These are phyloP conservation scores for Sigmodon hispidus DNA, from an alignment of 2,113 vertebrate species.

Conservation along the genomic window DNA sequence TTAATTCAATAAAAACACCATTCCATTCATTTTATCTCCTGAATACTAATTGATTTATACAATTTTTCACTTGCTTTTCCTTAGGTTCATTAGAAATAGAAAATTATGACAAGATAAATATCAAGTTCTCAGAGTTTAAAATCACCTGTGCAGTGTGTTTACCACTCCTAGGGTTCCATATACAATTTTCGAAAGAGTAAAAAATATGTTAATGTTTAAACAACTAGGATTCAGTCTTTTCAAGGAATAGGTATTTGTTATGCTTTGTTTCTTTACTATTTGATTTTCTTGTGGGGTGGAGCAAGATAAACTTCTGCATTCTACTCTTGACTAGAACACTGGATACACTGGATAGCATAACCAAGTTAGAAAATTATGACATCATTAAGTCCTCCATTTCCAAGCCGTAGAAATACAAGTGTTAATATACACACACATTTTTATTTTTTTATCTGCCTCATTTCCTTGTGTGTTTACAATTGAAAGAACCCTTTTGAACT, in stretches of 20 bases:
- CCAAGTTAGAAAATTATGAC: neutral
- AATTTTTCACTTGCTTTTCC: neutral
- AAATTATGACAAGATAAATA: neutral
- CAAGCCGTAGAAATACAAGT: neutral
- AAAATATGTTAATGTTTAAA: neutral
- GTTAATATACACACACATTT: too few species aligned
- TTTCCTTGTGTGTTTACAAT: neutral
- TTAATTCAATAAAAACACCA: conserved; percentile 7
- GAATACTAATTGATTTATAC: neutral
- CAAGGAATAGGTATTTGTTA: neutral
- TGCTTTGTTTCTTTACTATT: neutral
- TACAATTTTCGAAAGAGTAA: neutral
- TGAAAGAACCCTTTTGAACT: neutral
- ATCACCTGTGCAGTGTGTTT: neutral
- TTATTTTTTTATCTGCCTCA: neutral
- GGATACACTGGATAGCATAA: neutral
- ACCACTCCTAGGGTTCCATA: neutral
- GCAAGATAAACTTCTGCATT: neutral
- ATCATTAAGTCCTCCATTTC: neutral
- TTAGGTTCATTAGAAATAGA: neutral
- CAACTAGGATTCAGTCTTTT: neutral
- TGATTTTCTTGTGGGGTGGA: neutral
- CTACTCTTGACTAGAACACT: neutral
- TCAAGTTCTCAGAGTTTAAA: neutral
- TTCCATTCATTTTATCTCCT: neutral